Evolutionary conservation across 2,888 invertebrate species (phyloP), one percentile per base, ranked within the genome.

Genomic region (Zele albiditarsus): DNA sequence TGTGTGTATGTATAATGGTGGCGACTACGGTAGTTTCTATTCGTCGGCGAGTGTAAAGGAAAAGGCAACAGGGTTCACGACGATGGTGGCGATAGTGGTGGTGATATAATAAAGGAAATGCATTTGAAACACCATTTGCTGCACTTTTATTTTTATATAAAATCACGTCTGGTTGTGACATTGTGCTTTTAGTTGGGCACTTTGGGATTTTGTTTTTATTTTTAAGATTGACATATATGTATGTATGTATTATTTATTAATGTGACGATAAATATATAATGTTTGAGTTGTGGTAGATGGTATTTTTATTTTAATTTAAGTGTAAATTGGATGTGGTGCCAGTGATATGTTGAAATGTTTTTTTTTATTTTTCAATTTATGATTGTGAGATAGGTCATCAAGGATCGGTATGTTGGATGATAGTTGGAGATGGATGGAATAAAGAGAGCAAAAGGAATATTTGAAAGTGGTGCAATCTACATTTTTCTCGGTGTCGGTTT

Each of bases 31-130:
- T 46, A 53, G 53, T 53, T 53, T 53, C 53, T 53, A 20, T 53
- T 20, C n/a, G 53, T 23, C n/a, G 53, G 20, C 8, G 20, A 46
- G 62, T 33, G 71, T 75, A 23, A 38, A 42, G 20, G 53, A 33
- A 63, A 63, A 66, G 67, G 74, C 74, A 68, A 68, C 76, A 74
- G 68, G 53, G 72, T 71, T 20, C 53, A 60, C 5, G 5, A 16
- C 4, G 46, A 46, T 46, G 46, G 4, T n/a, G 20, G n/a, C 20
- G 53, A 20, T 53, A 53, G 20, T 53, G 8, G 53, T 53, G 53
- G 53, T 53, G 53, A 20, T 53, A 77, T 67, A 80, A 80, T 82
- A 81, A 82, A 82, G 76, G 82, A 79, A 82, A 82, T 74, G 79
- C 79, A 80, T 74, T 79, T 57, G 76, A 74, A 71, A 53, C 53